Base-by-base conservation (phyloP, 2,888 invertebrate genomes). In the Dusona sp. region DNA sequence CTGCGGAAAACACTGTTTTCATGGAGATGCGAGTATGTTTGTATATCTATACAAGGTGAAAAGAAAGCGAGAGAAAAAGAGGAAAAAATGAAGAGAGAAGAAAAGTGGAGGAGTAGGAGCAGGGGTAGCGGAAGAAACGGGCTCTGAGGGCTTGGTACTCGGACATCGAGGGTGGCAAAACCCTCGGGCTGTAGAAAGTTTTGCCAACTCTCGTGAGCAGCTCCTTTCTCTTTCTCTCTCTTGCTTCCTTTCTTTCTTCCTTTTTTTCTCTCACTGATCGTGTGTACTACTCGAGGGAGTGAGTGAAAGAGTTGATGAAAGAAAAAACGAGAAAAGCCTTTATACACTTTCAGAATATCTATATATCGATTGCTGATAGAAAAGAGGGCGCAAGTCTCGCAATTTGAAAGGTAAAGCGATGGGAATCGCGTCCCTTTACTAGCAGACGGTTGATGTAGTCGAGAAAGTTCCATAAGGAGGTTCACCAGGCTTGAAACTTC, bases 161-260 rank as follows among this genome's bases (percentile, higher is more conserved):
- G 84, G 86, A 87, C 84, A 85, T 80, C 72, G 85, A 77, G 85
- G 85, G 85, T 83, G 83, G 85, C 79, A 79, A 83, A 83, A 85
- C 79, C 85, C 81, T 57, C 79, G 48, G 85, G 83, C 80, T 73
- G 74, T 73, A 72, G 75, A 64, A 87, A 83, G 83, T 84, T 85
- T 85, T 85, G 83, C 85, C 87, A 87, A 85, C 87, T 85, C 87
- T 85, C 65, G 79, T 61, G 83, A 75, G 22, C 54, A 68, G 19
- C 64, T 65, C 67, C 48, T 33, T 65, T 72, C n/a, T 51, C 33
- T 51, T 42, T 61, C 54, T 36, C 42, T 51, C 54, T 73, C 22
- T 9, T 2, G 61, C 22, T 73, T 70, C n/a, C 38, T 57, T 57
- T 33, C 57, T 54, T 64, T 22, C 25, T 54, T 38, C 22, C 29